These are phyloP conservation scores for Brachymystax lenok DNA, from an alignment of 2,797 vertebrate genomes.

Conservation along the genomic window DNA sequence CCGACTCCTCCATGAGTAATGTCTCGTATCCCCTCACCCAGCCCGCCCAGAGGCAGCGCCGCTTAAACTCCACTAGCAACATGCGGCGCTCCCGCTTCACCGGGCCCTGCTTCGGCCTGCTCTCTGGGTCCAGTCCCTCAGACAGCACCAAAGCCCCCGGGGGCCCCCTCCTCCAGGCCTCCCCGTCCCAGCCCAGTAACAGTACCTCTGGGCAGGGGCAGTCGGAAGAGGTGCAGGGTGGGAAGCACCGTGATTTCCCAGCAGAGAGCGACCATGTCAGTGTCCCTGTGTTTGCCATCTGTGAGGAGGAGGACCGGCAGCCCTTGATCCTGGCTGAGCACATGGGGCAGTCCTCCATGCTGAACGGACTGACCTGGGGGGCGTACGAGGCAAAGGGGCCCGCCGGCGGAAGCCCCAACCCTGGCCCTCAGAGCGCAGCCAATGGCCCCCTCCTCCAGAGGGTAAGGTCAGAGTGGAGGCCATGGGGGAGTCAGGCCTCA, in stretches of 20 bases:
- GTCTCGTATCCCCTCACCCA: conserved; percentile 83
- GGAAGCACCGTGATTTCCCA: conserved; percentile 69
- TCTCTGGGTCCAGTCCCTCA: conserved; percentile 67
- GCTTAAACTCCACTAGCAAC: conserved; percentile 81
- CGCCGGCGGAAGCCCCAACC: conserved; percentile 25
- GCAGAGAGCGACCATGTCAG: conserved; percentile 76
- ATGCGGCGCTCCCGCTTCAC: conserved; percentile 82
- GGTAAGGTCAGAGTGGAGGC: conserved; percentile 62
- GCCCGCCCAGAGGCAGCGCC: conserved; percentile 76
- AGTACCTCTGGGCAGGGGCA: conserved; percentile 41
- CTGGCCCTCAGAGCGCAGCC: conserved; percentile 32
- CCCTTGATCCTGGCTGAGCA: conserved; percentile 85
- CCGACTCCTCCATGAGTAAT: conserved; percentile 79
- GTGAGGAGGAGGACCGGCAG: conserved; percentile 89
- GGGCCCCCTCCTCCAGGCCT: conserved; percentile 25
- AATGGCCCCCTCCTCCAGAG: conserved; percentile 33
- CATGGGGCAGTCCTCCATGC: conserved; percentile 56
- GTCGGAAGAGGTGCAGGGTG: not conserved
- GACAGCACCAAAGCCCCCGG: conserved; percentile 55
- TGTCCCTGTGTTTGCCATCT: conserved; percentile 84
- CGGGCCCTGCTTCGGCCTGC: conserved; percentile 82
- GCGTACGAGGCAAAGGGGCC: conserved; percentile 45
- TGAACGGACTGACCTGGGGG: conserved; percentile 61
- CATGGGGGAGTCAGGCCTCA: conserved; percentile 71
- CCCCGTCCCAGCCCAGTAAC: conserved; percentile 37